Percentiles rank a stretch among this genome's conserved stretches.
These are phyloP conservation scores for Bubo bubo DNA, from an alignment of 2,113 vertebrate genomes.

Conservation along the genomic window DNA sequence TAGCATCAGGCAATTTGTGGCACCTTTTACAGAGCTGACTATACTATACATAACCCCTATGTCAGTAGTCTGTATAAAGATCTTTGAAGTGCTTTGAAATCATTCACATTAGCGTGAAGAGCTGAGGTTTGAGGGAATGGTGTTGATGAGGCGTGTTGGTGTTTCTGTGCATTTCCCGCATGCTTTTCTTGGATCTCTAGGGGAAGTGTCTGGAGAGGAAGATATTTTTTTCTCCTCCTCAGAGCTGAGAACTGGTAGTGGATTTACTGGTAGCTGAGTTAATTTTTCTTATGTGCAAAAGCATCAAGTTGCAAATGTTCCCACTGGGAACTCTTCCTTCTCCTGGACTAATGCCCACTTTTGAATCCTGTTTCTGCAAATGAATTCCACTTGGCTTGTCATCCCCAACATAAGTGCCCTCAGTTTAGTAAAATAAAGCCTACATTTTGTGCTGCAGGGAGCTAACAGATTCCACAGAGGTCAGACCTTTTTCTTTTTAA, in stretches of 20 bases:
- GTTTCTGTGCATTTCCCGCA: not conserved
- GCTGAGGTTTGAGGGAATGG: not conserved
- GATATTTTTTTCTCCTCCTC: not conserved
- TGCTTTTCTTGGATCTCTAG: not conserved
- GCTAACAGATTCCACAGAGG: not conserved
- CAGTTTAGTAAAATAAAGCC: not conserved
- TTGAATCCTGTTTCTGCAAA: slow-evolving; percentile 5
- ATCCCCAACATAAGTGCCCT: not conserved
- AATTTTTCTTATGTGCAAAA: slow-evolving; percentile 2
- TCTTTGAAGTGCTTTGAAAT: not conserved
- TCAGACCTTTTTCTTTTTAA: not conserved
- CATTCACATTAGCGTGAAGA: not conserved
- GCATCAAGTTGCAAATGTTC: slow-evolving; percentile 13
- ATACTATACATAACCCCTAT: not conserved
- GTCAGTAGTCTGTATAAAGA: not conserved
- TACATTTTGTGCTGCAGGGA: not conserved
- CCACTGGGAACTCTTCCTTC: not conserved
- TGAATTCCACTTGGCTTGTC: not conserved
- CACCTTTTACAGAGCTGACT: not conserved
- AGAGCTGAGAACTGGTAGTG: not conserved
- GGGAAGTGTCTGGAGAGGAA: not conserved
- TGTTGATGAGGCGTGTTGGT: not conserved
- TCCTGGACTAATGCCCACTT: not conserved
- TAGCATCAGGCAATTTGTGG: not conserved
- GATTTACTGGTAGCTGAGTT: not conserved